phyloP scores from a whole-genome alignment of 2,113 vertebrate genomes.

The Dascyllus trimaculatus region DNA sequence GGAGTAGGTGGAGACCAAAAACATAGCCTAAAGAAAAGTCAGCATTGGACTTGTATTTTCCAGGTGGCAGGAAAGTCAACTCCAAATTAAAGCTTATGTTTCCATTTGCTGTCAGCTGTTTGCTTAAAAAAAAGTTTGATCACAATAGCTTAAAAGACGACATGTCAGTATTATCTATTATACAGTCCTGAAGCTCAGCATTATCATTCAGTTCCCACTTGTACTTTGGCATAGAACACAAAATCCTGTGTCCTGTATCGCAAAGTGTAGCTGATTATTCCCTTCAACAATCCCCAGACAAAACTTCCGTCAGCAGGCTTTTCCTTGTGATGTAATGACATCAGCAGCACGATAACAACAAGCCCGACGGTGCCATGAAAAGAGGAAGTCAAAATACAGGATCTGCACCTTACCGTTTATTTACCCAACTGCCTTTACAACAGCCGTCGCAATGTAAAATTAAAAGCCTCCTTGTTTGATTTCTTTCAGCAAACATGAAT shows the following conservation, averaged over 20 bases:
- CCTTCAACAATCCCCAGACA: not conserved
- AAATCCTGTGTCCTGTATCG: not conserved
- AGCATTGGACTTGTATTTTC: not conserved
- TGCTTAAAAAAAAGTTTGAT: no score
- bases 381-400: constrained; percentile 40
- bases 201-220: not conserved
- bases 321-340: constrained; percentile 31
- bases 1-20: not conserved
- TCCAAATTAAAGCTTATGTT: no score
- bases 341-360: constrained; percentile 53
- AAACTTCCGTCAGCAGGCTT: constrained; percentile 9
- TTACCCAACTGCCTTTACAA: constrained; percentile 38
- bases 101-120: no score
- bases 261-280: constrained; percentile 1
- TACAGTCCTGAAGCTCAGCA: no score
- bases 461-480: constrained; percentile 24
- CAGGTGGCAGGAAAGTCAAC: not conserved
- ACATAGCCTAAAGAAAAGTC: not conserved
- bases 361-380: constrained; percentile 34
- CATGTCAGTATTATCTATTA: no score
- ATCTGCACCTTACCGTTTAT: constrained; percentile 40
- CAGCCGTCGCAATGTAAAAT: constrained; percentile 19
- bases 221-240: not conserved
- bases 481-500: constrained; percentile 14
- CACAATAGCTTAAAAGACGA: no score